These are phyloP conservation scores for Microchrysa polita DNA, from an alignment of 2,888 invertebrate genomes.

Conservation along the genomic window DNA sequence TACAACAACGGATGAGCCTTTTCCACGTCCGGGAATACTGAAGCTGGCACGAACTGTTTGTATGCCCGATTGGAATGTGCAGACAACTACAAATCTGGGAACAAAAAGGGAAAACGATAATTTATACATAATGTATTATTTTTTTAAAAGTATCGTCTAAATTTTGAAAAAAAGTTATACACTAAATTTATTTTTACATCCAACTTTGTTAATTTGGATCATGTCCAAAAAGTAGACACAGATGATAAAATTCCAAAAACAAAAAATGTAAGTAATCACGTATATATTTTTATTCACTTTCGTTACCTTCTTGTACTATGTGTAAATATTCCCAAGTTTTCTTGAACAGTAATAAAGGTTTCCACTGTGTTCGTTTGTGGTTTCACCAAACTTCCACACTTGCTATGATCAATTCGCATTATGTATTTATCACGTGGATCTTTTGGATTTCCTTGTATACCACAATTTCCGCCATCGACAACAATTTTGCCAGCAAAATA, in stretches of 20 bases:
- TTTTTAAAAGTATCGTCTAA: no score
- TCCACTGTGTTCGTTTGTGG: conserved; percentile 77
- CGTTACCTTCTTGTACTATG: conserved; percentile 79
- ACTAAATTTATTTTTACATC: no score
- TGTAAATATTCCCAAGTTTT: conserved; percentile 82
- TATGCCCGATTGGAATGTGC: conserved; percentile 84
- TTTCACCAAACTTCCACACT: conserved; percentile 79
- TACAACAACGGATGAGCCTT: conserved; percentile 58
- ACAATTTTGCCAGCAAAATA: conserved; percentile 82
- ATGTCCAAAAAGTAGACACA: no score
- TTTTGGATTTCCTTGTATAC: conserved; percentile 77
- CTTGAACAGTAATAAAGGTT: conserved; percentile 84
- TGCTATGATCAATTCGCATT: conserved; percentile 77
- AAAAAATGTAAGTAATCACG: not conserved
- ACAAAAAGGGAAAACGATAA: not conserved
- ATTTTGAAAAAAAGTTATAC: no score
- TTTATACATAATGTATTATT: not conserved
- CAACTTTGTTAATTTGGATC: no score
- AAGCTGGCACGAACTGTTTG: conserved; percentile 83
- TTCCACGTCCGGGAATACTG: conserved; percentile 72
- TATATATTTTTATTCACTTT: no score
- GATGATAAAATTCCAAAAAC: no score
- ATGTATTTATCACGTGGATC: conserved; percentile 79
- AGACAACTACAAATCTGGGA: conserved; percentile 78
- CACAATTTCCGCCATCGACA: conserved; percentile 76